phyloP scores from a whole-genome alignment of 2,113 vertebrate genomes.

The Sprattus sprattus region DNA sequence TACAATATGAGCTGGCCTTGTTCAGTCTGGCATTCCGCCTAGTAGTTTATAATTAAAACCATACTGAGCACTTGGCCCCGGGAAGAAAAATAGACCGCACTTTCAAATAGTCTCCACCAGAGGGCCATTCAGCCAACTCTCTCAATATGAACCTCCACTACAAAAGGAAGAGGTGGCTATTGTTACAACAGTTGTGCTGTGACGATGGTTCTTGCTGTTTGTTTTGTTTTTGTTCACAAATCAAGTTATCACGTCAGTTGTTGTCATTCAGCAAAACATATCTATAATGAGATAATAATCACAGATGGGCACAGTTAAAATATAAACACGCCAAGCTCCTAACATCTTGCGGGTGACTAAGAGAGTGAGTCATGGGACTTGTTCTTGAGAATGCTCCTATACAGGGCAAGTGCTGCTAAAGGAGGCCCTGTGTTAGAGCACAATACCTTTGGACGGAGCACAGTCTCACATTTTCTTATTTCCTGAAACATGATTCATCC shows the following conservation, averaged over 20 bases:
- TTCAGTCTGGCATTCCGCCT: slow-evolving; percentile 59
- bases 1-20: slow-evolving; percentile 60
- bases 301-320: not conserved
- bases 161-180: not conserved
- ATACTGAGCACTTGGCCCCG: slow-evolving; percentile 59
- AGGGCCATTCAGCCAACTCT: slow-evolving; percentile 39
- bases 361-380: slow-evolving; percentile 4
- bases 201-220: not conserved
- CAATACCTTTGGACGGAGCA: not conserved
- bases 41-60: slow-evolving; percentile 74
- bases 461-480: not conserved
- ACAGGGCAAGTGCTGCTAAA: not conserved
- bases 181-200: not conserved
- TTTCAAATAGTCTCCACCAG: slow-evolving; percentile 70
- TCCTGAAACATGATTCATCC: not conserved
- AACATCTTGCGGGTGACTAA: not conserved
- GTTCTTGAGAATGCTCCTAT: not conserved
- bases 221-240: not conserved
- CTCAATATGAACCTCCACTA: not conserved
- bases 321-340: not conserved
- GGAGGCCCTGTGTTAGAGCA: not conserved
- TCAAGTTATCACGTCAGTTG: too few species aligned
- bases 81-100: slow-evolving; percentile 66
- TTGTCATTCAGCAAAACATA: not conserved
- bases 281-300: not conserved